Base-by-base conservation (phyloP, 1,140 invertebrate species). In the Oreohelix idahoensis region DNA sequence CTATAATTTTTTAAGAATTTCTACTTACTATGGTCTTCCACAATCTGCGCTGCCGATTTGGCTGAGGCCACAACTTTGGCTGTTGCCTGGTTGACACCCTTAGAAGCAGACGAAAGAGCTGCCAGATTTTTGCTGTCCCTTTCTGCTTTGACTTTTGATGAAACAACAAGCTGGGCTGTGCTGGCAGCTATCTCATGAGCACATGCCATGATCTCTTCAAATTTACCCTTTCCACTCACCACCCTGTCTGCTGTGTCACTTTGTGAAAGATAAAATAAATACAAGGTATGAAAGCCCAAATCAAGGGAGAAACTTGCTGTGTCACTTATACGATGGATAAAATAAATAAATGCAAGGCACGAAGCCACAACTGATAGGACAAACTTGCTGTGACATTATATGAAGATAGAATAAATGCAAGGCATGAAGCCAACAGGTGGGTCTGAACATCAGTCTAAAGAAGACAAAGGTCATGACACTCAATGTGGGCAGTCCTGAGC, bases 151-250 rank as follows among this genome's bases (percentile, higher is more conserved):
- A 94, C 93, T 83, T 93, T 95, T 86, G 97, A 98, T 0, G 98
- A 97, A 23, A 99, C 97, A 32, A 99, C 98, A 71, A 99, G 93
- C 92, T 99, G 98, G 51, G 98, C 97, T 8, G 98, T 99, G 85
- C 97, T 97, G 11, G 98, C 98, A 13, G 97, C 97, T 86, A 99
- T 99, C 89, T 98, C 97, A 93, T 99, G 97, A 32, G 98, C 98
- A 38, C 98, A 98, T 8, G 98, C 98, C 81, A 99, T 96, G 35
- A 99, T 93, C 88, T 97, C 96, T 89, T 98, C 97, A 90, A 98
- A 96, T 90, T 98, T 98, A 0, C 96, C 97, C 84, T 96, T 94
- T 32, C 96, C 96, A 75, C 94, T 94, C 36, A 99, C 96, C 23
- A 98, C 96, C 93, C 97, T 97, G 93, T 99, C 98, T 29, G 98